Base-by-base conservation (phyloP, 2,797 vertebrate species). In the Pangasius larnaudii region DNA sequence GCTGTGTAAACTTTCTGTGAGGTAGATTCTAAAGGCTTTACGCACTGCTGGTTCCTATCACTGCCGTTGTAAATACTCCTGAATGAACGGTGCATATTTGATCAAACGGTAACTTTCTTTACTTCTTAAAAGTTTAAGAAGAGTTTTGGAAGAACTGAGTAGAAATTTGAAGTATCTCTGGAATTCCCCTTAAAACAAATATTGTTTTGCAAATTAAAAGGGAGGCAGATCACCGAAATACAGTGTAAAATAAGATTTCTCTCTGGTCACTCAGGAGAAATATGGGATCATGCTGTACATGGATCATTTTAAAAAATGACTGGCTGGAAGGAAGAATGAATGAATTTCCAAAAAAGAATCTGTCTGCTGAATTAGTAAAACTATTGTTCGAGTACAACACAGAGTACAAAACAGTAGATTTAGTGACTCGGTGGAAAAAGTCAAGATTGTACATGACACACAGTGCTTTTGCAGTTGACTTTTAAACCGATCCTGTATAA, bases 221-320 rank as follows among this genome's bases (percentile, higher is more conserved):
- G 56, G 10, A 81, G 0, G 65, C 14, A 74, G 27, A 74, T 33
- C 24, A 81, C 65, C 75, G 58, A 71, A 80, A 30, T 89, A 63
- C 3, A 5, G 30, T 58, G 24, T 67, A 78, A 89, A 13, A 49
- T 83, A 69, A 87, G 53, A 83, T 86, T 46, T 75, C 22, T 51
- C 82, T 87, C 46, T 87, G 79, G 59, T 86, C 36, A 88, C 85
- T 78, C 75, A 80, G 72, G 86, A 87, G 74, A 88, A 86, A 84
- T 86, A 85, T 42, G 81, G 88, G 81, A 56, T 87, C 33, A 69
- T 86, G 69, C 49, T 84, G 30, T 51, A 67, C 67, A 84, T 80
- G 59, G 69, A 89, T 75, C 42, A 61, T 83, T 83, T 83, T 33
- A 87, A 51, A 53, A 42, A 46, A 46, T 82, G 8, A 30, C 46